Base-by-base conservation (phyloP, 2,888 invertebrate genomes). In the Heteropelma amictum region DNA sequence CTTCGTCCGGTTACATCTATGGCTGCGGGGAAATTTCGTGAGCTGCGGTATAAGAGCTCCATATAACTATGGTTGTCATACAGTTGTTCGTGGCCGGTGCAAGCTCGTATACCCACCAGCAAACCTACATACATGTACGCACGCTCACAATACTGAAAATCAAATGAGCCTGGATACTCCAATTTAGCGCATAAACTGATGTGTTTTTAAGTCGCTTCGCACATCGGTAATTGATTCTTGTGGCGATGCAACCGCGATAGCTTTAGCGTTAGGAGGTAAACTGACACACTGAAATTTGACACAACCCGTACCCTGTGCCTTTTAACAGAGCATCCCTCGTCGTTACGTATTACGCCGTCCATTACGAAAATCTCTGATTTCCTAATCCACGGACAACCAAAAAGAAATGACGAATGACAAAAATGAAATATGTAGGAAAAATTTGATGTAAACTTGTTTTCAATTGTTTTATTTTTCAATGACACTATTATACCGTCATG, bases 281-380 rank as follows among this genome's bases (percentile, higher is more conserved):
- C 51, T 63, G 63, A 63, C 63, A 33, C 38, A 26, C 38, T 17
- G 51, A 38, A 63, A 63, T 63, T 63, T 51, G 49, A 63, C 49
- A 33, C 38, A 23, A 63, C 51, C 40, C 38, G 1, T 7, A 49
- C 51, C 17, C 35, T 60, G 51, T 51, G 23, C 38, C 26, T 38
- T 49, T 63, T n/a, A n/a, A 47, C 51, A 63, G 12, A 14, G 26
- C 10, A 26, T 58, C 14, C 33, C 23, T 35, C 35, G 12, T 14
- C 35, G 58, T 40, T 40, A 40, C 10, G 12, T 23, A 8, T 33
- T 30, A 14, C 51, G 6, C 17, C 1, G 19, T 40, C 12, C 21
- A 40, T 5, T 35, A 42, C n/a, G n/a, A n/a, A n/a, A n/a, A n/a
- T n/a, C n/a, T n/a, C n/a, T n/a, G n/a, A n/a, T n/a, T n/a, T n/a